Percentiles rank a stretch among this genome's conserved stretches.
phyloP scores from a whole-genome alignment of 2,797 vertebrate species.

The Choloepus didactylus region DNA sequence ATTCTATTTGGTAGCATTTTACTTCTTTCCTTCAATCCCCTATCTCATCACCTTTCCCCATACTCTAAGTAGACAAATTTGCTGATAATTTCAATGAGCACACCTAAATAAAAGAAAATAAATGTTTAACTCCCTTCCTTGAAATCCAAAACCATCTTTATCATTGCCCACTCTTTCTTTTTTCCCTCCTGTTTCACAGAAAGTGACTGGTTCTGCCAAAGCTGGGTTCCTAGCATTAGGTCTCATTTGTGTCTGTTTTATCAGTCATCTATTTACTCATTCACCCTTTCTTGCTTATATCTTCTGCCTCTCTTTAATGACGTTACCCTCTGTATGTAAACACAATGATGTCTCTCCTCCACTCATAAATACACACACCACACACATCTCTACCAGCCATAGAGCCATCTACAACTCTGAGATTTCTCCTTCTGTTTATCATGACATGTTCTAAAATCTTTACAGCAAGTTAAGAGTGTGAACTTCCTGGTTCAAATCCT shows the following conservation, averaged over 20 bases:
- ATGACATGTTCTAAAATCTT: neutral
- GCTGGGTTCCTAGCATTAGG: neutral
- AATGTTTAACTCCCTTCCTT: neutral
- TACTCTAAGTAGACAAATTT: neutral
- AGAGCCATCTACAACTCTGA: neutral
- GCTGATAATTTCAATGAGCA: neutral
- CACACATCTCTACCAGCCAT: neutral
- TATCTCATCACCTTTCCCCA: neutral
- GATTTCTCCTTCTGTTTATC: neutral
- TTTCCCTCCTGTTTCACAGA: neutral
- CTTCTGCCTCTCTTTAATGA: neutral
- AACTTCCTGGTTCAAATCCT: neutral
- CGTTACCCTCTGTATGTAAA: neutral
- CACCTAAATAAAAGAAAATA: neutral
- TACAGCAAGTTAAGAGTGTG: neutral
- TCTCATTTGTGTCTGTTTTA: neutral
- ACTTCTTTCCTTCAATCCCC: neutral
- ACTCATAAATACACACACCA: neutral
- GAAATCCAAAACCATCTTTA: constrained; percentile 12
- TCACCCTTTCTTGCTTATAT: neutral
- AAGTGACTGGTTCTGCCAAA: neutral
- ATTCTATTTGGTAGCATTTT: neutral
- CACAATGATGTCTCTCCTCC: neutral
- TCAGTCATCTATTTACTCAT: neutral
- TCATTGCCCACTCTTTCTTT: neutral